These are phyloP conservation scores for Apis florea DNA, from an alignment of 1,140 invertebrate genomes.

Conservation along the genomic window DNA sequence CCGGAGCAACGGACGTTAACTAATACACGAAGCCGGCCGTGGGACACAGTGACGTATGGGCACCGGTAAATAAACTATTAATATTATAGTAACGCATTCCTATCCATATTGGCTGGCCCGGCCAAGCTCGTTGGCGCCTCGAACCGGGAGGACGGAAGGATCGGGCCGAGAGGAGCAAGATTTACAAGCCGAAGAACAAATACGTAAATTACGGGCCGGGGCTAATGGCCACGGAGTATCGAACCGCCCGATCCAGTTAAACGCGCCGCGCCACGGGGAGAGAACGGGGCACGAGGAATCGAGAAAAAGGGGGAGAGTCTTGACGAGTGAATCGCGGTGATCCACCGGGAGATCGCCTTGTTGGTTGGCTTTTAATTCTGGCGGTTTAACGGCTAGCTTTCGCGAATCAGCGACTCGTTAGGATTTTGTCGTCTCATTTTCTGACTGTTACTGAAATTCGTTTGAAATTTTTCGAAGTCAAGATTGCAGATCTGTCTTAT, in stretches of 20 bases:
- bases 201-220: conserved; percentile 77
- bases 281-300: not conserved
- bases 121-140: conserved; percentile 71
- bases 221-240: conserved; percentile 71
- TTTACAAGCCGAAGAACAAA: conserved; percentile 79
- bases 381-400: not conserved
- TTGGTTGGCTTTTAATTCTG: not conserved
- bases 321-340: not conserved
- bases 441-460: too few species aligned
- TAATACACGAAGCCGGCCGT: conserved; percentile 65
- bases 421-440: not conserved
- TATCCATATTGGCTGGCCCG: conserved; percentile 78
- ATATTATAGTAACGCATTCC: conserved; percentile 81
- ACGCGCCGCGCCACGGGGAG: not conserved
- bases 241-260: conserved; percentile 53
- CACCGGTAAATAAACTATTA: conserved; percentile 80
- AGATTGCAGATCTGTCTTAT: too few species aligned
- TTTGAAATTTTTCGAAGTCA: too few species aligned
- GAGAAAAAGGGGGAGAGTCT: not conserved
- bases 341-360: not conserved
- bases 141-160: conserved; percentile 44
- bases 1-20: conserved; percentile 71
- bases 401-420: not conserved
- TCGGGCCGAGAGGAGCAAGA: conserved; percentile 64
- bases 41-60: conserved; percentile 77